These are phyloP conservation scores for Nannospalax galili DNA, from an alignment of 2,113 vertebrate species.

Conservation along the genomic window DNA sequence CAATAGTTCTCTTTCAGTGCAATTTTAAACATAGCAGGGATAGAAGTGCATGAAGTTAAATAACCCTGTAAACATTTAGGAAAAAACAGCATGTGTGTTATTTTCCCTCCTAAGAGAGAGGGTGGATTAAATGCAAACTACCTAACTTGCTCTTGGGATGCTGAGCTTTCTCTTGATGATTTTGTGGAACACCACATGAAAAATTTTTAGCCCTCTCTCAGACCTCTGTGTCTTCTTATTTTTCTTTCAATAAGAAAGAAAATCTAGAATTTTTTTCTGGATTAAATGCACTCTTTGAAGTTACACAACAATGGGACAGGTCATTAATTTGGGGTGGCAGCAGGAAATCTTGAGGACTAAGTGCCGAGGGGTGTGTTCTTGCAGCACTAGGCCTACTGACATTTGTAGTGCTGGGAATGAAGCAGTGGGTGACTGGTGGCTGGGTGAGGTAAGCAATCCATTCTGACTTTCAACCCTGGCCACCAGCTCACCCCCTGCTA, in stretches of 20 bases:
- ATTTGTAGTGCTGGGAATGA: neutral
- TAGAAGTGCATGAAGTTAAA: neutral
- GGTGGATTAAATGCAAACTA: neutral
- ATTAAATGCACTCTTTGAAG: neutral
- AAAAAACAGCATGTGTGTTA: neutral
- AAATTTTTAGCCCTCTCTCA: neutral
- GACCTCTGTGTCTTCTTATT: neutral
- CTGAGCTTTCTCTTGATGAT: neutral
- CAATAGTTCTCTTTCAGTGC: neutral
- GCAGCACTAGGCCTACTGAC: neutral
- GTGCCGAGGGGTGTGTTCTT: neutral
- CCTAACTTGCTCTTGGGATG: neutral
- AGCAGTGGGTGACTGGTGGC: neutral
- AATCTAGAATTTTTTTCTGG: neutral
- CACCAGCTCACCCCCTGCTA: conserved; percentile 4
- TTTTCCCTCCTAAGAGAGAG: neutral
- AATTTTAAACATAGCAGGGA: neutral
- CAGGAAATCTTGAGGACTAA: neutral
- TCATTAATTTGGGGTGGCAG: neutral
- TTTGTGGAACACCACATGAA: neutral
- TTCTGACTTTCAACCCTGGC: conserved; percentile 7
- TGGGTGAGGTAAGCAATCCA: neutral
- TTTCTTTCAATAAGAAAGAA: neutral
- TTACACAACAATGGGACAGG: neutral
- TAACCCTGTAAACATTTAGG: neutral